Evolutionary conservation across 2,888 invertebrate species (phyloP).

Genomic region (Macaria liturata): DNA sequence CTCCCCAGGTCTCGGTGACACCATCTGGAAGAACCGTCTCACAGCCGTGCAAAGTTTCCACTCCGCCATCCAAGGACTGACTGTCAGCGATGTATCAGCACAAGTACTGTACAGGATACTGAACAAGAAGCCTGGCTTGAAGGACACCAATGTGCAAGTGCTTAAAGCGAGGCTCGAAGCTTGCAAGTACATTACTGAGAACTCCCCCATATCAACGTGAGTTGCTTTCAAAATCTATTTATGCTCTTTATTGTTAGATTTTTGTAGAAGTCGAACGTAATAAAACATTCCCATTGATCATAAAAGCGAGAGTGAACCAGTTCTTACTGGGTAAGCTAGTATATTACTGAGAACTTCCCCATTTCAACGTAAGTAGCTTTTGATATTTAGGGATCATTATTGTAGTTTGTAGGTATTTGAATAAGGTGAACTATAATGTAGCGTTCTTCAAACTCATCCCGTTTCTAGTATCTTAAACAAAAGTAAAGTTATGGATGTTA

Average conservation of each 20-base stretch:
- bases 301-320: too few species aligned
- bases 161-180: slow-evolving; percentile 92
- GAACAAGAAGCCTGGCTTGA: slow-evolving; percentile 92
- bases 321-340: too few species aligned
- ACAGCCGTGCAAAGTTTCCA: slow-evolving; percentile 89
- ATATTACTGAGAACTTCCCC: slow-evolving; percentile 90
- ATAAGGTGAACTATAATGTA: too few species aligned
- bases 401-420: too few species aligned
- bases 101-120: slow-evolving; percentile 90
- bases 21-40: slow-evolving; percentile 94
- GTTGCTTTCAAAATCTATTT: slow-evolving; percentile 36
- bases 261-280: too few species aligned
- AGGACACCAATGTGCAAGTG: slow-evolving; percentile 96
- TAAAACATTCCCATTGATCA: too few species aligned
- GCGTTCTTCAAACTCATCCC: too few species aligned
- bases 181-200: slow-evolving; percentile 90
- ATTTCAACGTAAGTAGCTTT: slow-evolving; percentile 84
- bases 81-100: slow-evolving; percentile 85
- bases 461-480: too few species aligned
- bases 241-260: too few species aligned
- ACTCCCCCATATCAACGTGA: slow-evolving; percentile 87
- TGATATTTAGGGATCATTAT: too few species aligned
- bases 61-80: slow-evolving; percentile 84
- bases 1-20: slow-evolving; percentile 88
- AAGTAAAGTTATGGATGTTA: too few species aligned